A percentile compares a stretch with the other conserved stretches of the same genome.
These are phyloP conservation scores for Nezara viridula DNA, from an alignment of 2,888 invertebrate species.

Conservation along the genomic window DNA sequence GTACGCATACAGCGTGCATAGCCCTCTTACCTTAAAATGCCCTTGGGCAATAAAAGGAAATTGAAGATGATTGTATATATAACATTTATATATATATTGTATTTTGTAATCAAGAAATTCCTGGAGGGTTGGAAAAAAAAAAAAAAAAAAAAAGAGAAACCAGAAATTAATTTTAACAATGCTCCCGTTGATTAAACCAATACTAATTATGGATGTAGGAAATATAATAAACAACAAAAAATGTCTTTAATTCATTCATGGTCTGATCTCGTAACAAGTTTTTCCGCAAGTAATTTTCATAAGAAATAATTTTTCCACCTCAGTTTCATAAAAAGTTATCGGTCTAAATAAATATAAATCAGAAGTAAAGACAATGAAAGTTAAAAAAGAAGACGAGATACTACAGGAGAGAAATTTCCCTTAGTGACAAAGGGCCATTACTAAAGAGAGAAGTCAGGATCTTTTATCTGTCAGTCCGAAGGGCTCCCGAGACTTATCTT, in stretches of 20 bases:
- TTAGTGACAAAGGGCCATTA: background rate
- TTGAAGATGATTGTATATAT: too few relatives aligned
- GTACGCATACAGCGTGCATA: too few relatives aligned
- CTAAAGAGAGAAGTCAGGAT: background rate
- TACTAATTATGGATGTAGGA: background rate
- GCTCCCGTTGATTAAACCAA: background rate
- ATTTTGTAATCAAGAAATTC: too few relatives aligned
- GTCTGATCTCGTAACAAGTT: background rate
- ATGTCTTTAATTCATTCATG: background rate
- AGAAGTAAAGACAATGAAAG: background rate
- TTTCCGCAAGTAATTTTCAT: background rate
- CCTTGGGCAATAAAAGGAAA: too few relatives aligned
- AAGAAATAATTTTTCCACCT: background rate
- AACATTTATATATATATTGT: too few relatives aligned
- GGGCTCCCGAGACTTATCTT: background rate
- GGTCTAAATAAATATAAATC: background rate
- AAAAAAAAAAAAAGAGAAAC: too few relatives aligned
- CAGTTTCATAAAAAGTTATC: background rate
- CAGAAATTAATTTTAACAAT: background rate
- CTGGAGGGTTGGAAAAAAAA: too few relatives aligned
- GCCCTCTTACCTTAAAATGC: too few relatives aligned
- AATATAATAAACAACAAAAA: background rate
- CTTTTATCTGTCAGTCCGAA: slow-evolving; percentile 26
- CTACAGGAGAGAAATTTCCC: background rate
- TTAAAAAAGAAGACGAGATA: background rate